phyloP scores from a whole-genome alignment of 2,113 vertebrate genomes.

The Riparia riparia region DNA sequence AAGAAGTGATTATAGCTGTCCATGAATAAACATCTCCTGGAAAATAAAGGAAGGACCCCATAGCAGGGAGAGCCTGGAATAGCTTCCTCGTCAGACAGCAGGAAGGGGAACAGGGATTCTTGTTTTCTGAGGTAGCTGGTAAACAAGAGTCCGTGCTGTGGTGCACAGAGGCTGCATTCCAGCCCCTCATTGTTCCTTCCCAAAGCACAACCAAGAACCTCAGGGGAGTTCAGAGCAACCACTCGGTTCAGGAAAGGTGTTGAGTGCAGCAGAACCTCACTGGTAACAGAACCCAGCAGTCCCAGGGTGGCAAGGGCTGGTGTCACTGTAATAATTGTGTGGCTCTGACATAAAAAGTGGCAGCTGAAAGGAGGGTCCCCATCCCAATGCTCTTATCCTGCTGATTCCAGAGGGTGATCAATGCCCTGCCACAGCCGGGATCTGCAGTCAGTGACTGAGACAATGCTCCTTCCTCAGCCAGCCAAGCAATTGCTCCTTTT shows the following conservation, averaged over 20 bases:
- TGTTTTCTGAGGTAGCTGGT: not conserved
- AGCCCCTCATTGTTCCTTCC: not conserved
- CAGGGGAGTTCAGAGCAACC: rapidly evolving
- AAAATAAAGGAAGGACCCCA: constrained; percentile 58
- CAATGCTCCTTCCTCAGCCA: not conserved
- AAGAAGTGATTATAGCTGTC: constrained; percentile 44
- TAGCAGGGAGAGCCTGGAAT: constrained; percentile 39
- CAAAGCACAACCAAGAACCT: not conserved
- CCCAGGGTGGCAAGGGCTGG: not conserved
- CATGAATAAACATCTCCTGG: constrained; percentile 32
- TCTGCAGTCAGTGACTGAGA: not conserved
- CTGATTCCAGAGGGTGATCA: not conserved
- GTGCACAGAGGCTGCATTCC: not conserved
- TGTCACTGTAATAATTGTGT: not conserved
- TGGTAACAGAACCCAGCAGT: not conserved
- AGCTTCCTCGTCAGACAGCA: constrained; percentile 12
- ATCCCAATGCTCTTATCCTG: not conserved
- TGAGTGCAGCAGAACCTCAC: not conserved
- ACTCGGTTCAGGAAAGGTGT: rapidly evolving
- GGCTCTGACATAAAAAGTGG: not conserved
- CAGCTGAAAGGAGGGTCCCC: not conserved
- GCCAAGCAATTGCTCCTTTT: not conserved
- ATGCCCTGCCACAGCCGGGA: not conserved
- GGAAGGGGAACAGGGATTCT: not conserved
- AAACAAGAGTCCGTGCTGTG: constrained; percentile 5